phyloP scores from a whole-genome alignment of 2,797 vertebrate species.

The Alca torda region DNA sequence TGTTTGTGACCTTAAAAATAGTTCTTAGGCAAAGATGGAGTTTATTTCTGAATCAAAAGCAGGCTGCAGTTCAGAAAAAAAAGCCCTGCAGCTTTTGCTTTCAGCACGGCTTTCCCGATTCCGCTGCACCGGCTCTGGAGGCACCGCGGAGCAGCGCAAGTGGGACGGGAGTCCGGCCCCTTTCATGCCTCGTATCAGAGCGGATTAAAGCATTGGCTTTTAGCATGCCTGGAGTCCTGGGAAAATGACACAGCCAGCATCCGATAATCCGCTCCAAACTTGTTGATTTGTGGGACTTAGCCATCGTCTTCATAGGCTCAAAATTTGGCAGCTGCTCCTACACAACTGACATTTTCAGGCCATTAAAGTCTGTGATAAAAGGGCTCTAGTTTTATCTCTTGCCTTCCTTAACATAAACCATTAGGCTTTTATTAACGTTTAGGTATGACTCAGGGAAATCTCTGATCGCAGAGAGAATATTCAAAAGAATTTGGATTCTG shows the following conservation, averaged over 20 bases:
- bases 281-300: constrained; percentile 63
- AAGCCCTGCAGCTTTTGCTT: not conserved
- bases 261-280: constrained; percentile 63
- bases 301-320: constrained; percentile 50
- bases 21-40: constrained; percentile 7
- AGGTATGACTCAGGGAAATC: constrained; percentile 52
- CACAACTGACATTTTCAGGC: constrained; percentile 65
- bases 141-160: not conserved
- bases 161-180: not conserved
- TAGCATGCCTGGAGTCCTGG: constrained; percentile 61
- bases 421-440: constrained; percentile 58
- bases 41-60: constrained; percentile 22
- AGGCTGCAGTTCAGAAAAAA: not conserved
- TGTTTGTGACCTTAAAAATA: constrained; percentile 68
- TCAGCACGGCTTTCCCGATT: not conserved
- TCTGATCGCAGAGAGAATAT: not conserved
- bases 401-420: constrained; percentile 60
- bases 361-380: constrained; percentile 63
- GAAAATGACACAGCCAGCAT: constrained; percentile 63
- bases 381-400: constrained; percentile 48
- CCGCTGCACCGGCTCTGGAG: not conserved
- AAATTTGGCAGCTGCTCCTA: constrained; percentile 57
- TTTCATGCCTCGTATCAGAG: not conserved
- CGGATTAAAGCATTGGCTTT: constrained; percentile 56
- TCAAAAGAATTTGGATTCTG: not conserved